These are phyloP conservation scores for Amazona guildingii DNA, from an alignment of 2,113 vertebrate genomes.

Conservation along the genomic window DNA sequence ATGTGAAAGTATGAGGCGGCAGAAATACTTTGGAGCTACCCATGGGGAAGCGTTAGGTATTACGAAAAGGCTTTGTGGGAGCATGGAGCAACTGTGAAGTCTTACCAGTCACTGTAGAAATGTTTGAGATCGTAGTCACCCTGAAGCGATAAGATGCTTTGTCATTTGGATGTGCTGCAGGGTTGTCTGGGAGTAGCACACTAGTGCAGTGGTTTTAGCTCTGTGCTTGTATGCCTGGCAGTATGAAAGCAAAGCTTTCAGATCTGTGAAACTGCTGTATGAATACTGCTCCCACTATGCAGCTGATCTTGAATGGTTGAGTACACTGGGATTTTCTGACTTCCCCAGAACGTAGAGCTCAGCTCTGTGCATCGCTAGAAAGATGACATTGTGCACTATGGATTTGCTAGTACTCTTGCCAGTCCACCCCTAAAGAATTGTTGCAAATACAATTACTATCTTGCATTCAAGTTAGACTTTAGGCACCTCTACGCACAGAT, in stretches of 20 bases:
- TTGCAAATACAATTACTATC: accelerated
- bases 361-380: not conserved
- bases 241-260: not conserved
- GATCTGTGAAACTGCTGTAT: not conserved
- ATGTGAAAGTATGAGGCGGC: not conserved
- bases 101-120: not conserved
- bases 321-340: not conserved
- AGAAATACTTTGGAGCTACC: not conserved
- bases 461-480: not conserved
- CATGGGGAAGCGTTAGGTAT: not conserved
- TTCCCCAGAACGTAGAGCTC: not conserved
- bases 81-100: not conserved
- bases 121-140: not conserved
- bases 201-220: not conserved
- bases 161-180: not conserved
- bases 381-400: accelerated
- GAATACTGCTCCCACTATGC: not conserved
- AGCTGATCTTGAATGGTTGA: not conserved
- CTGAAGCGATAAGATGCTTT: not conserved
- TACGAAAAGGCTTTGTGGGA: not conserved
- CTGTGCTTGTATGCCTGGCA: not conserved
- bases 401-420: not conserved
- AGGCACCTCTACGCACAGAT: not conserved
- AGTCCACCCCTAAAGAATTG: not conserved
- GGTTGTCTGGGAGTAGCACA: not conserved